phyloP scores from a whole-genome alignment of 2,797 vertebrate species.

The Coracias cyanogaster region DNA sequence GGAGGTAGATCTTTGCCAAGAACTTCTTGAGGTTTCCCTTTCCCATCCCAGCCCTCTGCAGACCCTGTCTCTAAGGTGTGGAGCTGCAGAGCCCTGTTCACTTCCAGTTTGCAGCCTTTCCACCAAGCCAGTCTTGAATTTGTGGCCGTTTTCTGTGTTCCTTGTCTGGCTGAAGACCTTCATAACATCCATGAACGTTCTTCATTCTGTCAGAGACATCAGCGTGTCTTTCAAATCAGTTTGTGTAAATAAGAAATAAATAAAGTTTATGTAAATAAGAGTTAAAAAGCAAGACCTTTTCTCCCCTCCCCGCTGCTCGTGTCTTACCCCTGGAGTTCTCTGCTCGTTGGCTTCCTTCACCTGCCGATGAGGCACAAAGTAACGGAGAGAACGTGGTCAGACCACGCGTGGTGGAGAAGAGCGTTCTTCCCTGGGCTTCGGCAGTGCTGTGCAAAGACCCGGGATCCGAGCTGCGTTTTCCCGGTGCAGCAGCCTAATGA shows the following conservation, averaged over 20 bases:
- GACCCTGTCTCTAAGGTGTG: neutral
- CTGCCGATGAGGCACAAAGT: neutral
- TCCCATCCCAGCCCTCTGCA: neutral
- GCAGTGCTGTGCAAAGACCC: neutral
- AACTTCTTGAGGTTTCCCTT: neutral
- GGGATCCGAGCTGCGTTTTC: neutral
- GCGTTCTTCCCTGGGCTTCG: neutral
- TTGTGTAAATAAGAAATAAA: too few species aligned
- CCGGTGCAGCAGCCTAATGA: neutral
- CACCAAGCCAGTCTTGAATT: neutral
- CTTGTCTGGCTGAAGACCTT: neutral
- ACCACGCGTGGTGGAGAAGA: too few species aligned
- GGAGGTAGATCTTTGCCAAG: neutral
- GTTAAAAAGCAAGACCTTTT: neutral
- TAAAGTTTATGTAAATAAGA: too few species aligned
- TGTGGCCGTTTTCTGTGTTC: neutral
- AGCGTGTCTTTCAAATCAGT: too few species aligned
- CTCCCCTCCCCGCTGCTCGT: neutral
- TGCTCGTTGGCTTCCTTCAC: neutral
- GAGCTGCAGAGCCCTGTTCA: neutral
- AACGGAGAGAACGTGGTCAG: neutral
- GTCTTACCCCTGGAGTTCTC: neutral
- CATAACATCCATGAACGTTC: rapidly evolving
- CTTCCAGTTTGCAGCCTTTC: too few species aligned
- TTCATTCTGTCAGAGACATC: neutral